A percentile compares a stretch with the other conserved stretches of the same genome.
Evolutionary conservation across 2,888 invertebrate genomes (phyloP).

Genomic region (Ophion ventricosus): DNA sequence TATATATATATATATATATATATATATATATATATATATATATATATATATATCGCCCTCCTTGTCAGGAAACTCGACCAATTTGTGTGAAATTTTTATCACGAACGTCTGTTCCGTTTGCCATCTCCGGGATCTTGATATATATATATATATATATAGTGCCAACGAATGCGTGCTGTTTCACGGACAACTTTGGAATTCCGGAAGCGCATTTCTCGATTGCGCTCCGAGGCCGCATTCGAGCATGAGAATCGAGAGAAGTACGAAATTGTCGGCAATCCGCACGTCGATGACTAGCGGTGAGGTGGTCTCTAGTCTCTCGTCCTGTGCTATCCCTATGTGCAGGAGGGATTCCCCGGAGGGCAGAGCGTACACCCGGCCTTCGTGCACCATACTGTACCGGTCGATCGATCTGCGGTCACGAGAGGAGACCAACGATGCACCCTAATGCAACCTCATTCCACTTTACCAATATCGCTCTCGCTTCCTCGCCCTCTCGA

Average conservation of each 20-base stretch:
- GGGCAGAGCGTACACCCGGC: constrained; percentile 46
- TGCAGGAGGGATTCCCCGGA: constrained; percentile 35
- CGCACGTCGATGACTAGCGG: constrained; percentile 2
- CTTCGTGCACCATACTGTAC: constrained; percentile 20
- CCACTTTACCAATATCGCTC: constrained; percentile 10
- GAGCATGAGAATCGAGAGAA: constrained; percentile 44
- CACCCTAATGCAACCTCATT: constrained; percentile 47
- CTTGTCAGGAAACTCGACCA: too few species aligned
- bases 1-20: too few species aligned
- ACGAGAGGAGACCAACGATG: constrained; percentile 56
- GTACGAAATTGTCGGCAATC: constrained; percentile 52
- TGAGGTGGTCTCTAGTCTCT: constrained; percentile 1
- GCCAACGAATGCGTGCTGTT: not conserved
- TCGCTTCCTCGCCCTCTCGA: constrained; percentile 5
- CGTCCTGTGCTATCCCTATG: too few species aligned
- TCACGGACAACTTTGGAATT: constrained; percentile 32
- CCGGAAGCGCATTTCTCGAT: constrained; percentile 46
- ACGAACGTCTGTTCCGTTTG: too few species aligned
- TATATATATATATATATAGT: not conserved
- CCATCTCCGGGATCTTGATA: not conserved
- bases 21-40: too few species aligned
- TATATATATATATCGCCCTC: too few species aligned
- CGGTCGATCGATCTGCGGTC: constrained; percentile 58
- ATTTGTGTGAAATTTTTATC: too few species aligned
- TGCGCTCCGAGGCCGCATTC: constrained; percentile 19